Evolutionary conservation across 2,888 invertebrate species (phyloP).

Genomic region (Hemicrepidius hirtus): DNA sequence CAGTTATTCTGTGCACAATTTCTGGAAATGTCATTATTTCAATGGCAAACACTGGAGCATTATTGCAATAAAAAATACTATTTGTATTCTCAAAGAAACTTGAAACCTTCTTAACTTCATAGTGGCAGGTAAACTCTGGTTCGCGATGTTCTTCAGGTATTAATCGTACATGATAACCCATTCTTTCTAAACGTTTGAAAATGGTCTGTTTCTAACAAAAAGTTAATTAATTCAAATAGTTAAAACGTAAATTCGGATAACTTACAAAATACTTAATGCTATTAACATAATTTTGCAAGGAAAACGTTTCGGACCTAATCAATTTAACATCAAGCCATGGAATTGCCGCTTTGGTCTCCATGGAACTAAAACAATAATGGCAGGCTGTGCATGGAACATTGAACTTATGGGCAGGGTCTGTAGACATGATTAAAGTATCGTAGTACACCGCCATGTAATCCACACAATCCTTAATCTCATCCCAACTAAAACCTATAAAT

Average conservation of each 20-base stretch:
- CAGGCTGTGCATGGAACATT: conserved; percentile 59
- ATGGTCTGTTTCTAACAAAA: too few relatives aligned
- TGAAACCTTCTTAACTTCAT: too few relatives aligned
- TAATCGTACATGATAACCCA: too few relatives aligned
- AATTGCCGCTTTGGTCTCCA: conserved; percentile 58
- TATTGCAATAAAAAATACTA: too few relatives aligned
- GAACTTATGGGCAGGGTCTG: conserved; percentile 73
- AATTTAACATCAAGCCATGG: conserved; percentile 81
- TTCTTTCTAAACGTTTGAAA: too few relatives aligned
- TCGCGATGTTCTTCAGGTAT: too few relatives aligned
- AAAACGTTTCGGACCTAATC: conserved; percentile 81
- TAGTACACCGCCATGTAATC: conserved; percentile 88
- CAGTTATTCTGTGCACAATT: too few relatives aligned
- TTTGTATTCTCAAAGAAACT: too few relatives aligned
- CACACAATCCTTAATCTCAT: conserved; percentile 83
- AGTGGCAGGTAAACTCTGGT: too few relatives aligned
- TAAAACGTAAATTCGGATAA: conserved; percentile 56
- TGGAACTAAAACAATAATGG: conserved; percentile 64
- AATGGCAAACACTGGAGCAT: too few relatives aligned
- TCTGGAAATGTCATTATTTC: too few relatives aligned
- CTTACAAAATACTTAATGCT: conserved; percentile 87
- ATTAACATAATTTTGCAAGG: conserved; percentile 88
- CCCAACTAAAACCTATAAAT: conserved; percentile 81
- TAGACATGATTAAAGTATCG: conserved; percentile 70
- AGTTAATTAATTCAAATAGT: too few relatives aligned